Conservation (phyloP, 30 jellyfish, hydroid and myxozoan species). For the Aurelia sp. region DNA sequence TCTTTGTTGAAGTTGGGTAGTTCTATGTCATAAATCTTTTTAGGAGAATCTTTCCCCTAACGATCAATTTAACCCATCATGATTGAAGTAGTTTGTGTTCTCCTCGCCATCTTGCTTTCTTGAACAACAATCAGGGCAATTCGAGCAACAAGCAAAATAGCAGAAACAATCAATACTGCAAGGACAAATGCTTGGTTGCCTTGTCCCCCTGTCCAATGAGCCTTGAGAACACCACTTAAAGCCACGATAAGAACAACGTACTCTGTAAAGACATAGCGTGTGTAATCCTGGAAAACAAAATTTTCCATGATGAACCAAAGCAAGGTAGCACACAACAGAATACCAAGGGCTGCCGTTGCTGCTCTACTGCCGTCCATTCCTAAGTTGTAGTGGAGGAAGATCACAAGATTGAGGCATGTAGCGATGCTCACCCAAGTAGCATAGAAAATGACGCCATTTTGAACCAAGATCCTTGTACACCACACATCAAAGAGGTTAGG, state of each 20-base stretch:
- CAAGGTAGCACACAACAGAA: constrained; percentile 29
- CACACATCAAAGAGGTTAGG: constrained; percentile 66
- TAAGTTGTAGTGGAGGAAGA: constrained; percentile 51
- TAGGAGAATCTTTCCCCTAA: too few species aligned
- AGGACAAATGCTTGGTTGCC: constrained; percentile 64
- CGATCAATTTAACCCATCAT: constrained; percentile 18
- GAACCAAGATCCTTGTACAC: constrained; percentile 70
- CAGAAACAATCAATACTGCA: constrained; percentile 43
- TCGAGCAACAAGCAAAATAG: constrained; percentile 50
- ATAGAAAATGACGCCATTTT: constrained; percentile 76
- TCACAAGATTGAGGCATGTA: constrained; percentile 48
- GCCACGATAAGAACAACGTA: constrained; percentile 69
- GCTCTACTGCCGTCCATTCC: constrained; percentile 60
- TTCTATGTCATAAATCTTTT: too few species aligned
- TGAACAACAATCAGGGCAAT: constrained; percentile 57
- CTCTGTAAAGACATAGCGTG: constrained; percentile 47
- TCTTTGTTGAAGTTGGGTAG: too few species aligned
- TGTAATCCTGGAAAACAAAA: constrained; percentile 57
- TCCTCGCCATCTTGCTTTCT: constrained; percentile 11
- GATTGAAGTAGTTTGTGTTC: background rate
- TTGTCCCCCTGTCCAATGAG: constrained; percentile 59
- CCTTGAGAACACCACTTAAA: constrained; percentile 66
- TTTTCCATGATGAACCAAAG: constrained; percentile 79
- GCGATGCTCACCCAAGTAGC: constrained; percentile 76
- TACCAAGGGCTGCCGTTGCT: constrained; percentile 59